Evolutionary conservation across 2,113 vertebrate genomes (phyloP), one percentile per base, ranked within the genome.

Genomic region (Otis tarda): DNA sequence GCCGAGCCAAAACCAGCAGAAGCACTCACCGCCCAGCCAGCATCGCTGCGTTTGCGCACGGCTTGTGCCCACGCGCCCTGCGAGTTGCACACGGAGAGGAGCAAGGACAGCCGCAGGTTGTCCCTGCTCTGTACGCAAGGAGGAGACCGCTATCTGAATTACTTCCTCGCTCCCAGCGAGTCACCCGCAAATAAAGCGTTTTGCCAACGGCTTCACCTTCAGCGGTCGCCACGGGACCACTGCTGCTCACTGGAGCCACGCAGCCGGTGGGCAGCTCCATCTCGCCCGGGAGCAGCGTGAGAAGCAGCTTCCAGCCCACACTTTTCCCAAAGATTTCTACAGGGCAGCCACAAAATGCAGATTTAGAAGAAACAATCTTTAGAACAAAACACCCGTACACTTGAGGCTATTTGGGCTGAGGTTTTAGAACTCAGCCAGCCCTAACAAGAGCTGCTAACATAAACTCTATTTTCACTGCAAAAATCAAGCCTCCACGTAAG

Each of bases 41-140:
- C 76, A 50, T 16, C 28, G 0, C 78, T 43, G 69, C 14, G 6
- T 5, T n/a, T 3, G 0, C 33, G 14, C 33, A 16, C 35, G 27
- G 13, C 52, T 53, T 10, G 27, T 49, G 14, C 37, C 69, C 35
- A 19, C 0, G 3, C 4, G 9, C 37, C 71, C 77, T 57, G 16
- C 25, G 33, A 47, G 50, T 2, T 45, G 14, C 30, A 2, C 0
- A 5, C 56, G 45, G 71, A 27, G 18, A 24, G 33, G 0, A 22
- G 31, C 25, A 31, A 39, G 33, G 41, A 45, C 57, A 59, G 52
- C 52, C 71, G 67, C 7, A 5, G 25, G 24, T 33, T 83, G 57
- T 53, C 49, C 64, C 53, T 47, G 59, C 64, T 93, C 35, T 73
- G 31, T 33, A 23, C 14, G 43, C 25, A 6, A 73, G 41, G 20